These are phyloP conservation scores for Palloptera scutellata DNA, from an alignment of 2,888 invertebrate species.

Conservation along the genomic window DNA sequence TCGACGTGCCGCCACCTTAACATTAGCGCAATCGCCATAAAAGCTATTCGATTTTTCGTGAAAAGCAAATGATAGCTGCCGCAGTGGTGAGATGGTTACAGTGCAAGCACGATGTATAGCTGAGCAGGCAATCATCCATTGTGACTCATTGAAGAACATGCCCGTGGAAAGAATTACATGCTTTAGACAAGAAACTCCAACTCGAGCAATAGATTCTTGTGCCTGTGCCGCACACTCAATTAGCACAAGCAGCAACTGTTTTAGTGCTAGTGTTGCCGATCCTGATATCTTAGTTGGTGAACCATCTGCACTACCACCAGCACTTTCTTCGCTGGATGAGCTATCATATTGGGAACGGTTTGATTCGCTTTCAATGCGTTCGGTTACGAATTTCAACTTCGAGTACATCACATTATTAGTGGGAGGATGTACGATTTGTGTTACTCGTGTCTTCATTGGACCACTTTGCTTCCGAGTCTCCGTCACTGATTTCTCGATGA, in stretches of 20 bases:
- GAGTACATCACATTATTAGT: slow-evolving; percentile 60
- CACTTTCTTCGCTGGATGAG: slow-evolving; percentile 55
- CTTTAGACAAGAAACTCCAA: slow-evolving; percentile 91
- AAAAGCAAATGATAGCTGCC: slow-evolving; percentile 89
- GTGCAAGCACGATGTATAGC: slow-evolving; percentile 85
- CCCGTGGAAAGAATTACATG: slow-evolving; percentile 86
- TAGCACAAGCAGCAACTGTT: slow-evolving; percentile 83
- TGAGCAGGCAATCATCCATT: slow-evolving; percentile 87
- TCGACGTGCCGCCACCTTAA: slow-evolving; percentile 90
- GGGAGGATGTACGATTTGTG: slow-evolving; percentile 59
- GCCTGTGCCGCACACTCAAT: slow-evolving; percentile 92
- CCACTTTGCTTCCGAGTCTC: slow-evolving; percentile 48
- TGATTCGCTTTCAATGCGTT: slow-evolving; percentile 42
- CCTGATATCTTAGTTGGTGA: slow-evolving; percentile 67
- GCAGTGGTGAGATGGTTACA: slow-evolving; percentile 85
- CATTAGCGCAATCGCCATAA: slow-evolving; percentile 90
- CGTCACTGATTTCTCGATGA: slow-evolving; percentile 74
- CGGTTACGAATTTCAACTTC: slow-evolving; percentile 61
- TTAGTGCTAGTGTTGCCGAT: slow-evolving; percentile 80
- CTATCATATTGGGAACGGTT: slow-evolving; percentile 46
- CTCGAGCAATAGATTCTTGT: slow-evolving; percentile 86
- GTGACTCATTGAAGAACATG: slow-evolving; percentile 78
- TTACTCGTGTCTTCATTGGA: slow-evolving; percentile 52
- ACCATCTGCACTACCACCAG: slow-evolving; percentile 61
- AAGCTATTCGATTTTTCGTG: slow-evolving; percentile 92